phyloP scores from a whole-genome alignment of 2,888 invertebrate species.

The Azorinus chamasolen region DNA sequence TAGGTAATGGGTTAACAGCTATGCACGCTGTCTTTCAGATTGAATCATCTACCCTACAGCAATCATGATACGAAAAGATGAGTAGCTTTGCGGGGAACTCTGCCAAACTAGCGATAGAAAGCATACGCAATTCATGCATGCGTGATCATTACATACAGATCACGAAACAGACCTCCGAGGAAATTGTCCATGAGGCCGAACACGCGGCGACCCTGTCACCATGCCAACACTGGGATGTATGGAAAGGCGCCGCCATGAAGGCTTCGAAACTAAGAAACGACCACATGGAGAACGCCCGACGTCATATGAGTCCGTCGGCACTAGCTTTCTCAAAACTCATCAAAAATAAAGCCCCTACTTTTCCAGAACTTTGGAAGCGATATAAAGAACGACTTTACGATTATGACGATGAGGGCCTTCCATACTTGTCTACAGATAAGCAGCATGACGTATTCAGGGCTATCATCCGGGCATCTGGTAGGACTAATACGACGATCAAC shows the following conservation, averaged over 20 bases:
- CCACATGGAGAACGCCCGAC: conserved; percentile 22
- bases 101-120: conserved; percentile 39
- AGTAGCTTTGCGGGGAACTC: conserved; percentile 48
- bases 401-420: conserved; percentile 11
- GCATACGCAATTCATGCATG: conserved; percentile 30
- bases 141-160: conserved; percentile 37
- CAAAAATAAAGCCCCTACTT: conserved; percentile 34
- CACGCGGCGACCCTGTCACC: conserved; percentile 39
- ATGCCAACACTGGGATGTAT: conserved; percentile 32
- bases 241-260: conserved; percentile 37
- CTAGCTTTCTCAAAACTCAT: conserved; percentile 40
- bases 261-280: conserved; percentile 33
- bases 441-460: conserved; percentile 20
- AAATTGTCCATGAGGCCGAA: conserved; percentile 22
- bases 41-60: too few relatives aligned
- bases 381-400: conserved; percentile 17
- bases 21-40: too few relatives aligned
- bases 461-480: conserved; percentile 35
- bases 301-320: conserved; percentile 35
- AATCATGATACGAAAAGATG: background rate
- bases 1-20: too few relatives aligned
- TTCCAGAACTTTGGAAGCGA: conserved; percentile 23
- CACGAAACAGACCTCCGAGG: conserved; percentile 21
- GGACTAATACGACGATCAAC: conserved; percentile 38
- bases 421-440: conserved; percentile 6